These are phyloP conservation scores for Solenopsis fugax DNA, from an alignment of 1,140 invertebrate genomes.

Conservation along the genomic window DNA sequence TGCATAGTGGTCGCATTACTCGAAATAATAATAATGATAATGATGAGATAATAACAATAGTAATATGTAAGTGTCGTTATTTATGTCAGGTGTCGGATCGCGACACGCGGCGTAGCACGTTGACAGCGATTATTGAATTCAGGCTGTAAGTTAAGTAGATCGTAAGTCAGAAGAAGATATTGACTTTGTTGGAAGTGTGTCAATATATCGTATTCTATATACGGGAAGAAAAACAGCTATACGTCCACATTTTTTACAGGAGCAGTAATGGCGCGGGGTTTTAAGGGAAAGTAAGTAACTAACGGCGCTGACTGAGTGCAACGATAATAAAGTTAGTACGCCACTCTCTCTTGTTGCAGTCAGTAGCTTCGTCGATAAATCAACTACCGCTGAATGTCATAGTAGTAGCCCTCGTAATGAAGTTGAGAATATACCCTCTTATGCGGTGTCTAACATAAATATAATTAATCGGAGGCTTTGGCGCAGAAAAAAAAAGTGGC, in stretches of 20 bases:
- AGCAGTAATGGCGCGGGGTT: slow-evolving; percentile 35
- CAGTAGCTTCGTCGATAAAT: slow-evolving; percentile 53
- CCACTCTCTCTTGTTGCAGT: slow-evolving; percentile 51
- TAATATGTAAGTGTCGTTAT: slow-evolving; percentile 59
- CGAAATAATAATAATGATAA: slow-evolving; percentile 29
- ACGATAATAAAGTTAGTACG: slow-evolving; percentile 59
- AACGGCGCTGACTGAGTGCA: slow-evolving; percentile 50
- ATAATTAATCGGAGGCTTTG: slow-evolving; percentile 20
- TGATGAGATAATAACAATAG: slow-evolving; percentile 21
- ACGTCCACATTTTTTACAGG: slow-evolving; percentile 63
- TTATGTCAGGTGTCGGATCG: slow-evolving; percentile 48
- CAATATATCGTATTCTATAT: slow-evolving; percentile 45
- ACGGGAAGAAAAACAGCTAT: slow-evolving; percentile 38
- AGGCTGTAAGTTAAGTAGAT: slow-evolving; percentile 52
- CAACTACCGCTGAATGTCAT: slow-evolving; percentile 44
- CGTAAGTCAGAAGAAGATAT: slow-evolving; percentile 34
- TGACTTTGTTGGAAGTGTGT: slow-evolving; percentile 57
- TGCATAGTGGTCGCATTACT: slow-evolving; percentile 44
- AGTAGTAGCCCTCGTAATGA: slow-evolving; percentile 61
- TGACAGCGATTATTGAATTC: slow-evolving; percentile 46
- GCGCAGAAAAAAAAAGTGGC: not conserved
- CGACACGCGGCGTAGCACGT: slow-evolving; percentile 47
- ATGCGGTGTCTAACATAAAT: slow-evolving; percentile 51
- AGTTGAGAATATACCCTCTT: slow-evolving; percentile 61
- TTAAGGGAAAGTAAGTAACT: slow-evolving; percentile 46